Base-by-base conservation (phyloP, 2,888 invertebrate species). In the Macrosoma leucophasiata region DNA sequence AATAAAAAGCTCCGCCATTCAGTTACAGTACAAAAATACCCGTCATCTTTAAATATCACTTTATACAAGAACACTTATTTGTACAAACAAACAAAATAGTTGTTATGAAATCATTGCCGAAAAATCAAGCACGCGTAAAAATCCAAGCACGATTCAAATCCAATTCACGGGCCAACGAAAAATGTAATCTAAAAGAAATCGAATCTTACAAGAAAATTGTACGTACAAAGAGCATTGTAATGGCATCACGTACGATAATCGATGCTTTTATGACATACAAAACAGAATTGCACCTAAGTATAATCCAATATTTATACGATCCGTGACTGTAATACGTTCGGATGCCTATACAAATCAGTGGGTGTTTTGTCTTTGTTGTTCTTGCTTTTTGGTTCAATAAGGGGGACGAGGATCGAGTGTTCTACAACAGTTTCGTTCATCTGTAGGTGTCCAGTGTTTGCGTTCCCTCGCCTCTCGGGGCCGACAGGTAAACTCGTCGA, bases 201-300 rank as follows among this genome's bases (percentile, higher is more conserved):
- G 67, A 73, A 69, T 64, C 58, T 58, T 58, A 40, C 18, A 48
- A 58, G 61, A 67, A 74, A 68, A 73, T 71, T 62, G 67, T 64
- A 55, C 55, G 55, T 50, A 71, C 62, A 74, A 69, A 55, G 55
- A 51, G 55, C 61, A 77, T 81, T 75, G 77, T 82, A 82, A 84
- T 84, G 63, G 72, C 74, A 81, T 82, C 84, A 84, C 84, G 82
- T 84, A 81, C 68, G 58, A 74, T 78, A 81, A 84, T 78, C 78
- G 72, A 59, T 46, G 74, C 68, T 75, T 82, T 84, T 84, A 82
- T 82, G 81, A 82, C 82, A 81, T 76, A 75, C 75, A 67, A 61
- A 63, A 56, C 55, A 68, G 77, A 77, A 81, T 78, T 77, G 76
- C 78, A 72, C 76, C 77, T 77, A 72, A 81, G 60, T 74, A 77